Evolutionary conservation across 2,113 vertebrate genomes (phyloP).

Genomic region (Benitochromis conjunctus): DNA sequence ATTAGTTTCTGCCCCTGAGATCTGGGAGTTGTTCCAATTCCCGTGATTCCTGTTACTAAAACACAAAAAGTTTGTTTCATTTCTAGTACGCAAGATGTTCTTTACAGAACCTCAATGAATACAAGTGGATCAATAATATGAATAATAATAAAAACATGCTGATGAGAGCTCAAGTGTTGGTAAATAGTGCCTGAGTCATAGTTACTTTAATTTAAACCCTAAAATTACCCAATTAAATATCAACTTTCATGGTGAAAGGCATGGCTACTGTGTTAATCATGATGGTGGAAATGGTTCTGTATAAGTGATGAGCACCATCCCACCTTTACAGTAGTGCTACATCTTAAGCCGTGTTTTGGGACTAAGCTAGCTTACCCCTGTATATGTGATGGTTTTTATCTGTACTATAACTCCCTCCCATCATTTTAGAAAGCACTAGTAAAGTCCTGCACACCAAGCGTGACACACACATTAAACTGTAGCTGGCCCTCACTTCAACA

Average conservation of each 20-base stretch:
- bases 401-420: neutral
- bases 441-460: too few species aligned
- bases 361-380: neutral
- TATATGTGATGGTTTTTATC: neutral
- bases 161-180: neutral
- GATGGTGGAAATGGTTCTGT: neutral
- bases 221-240: neutral
- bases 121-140: neutral
- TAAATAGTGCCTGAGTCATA: neutral
- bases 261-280: neutral
- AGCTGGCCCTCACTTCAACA: neutral
- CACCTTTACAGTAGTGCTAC: neutral
- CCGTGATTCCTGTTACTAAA: neutral
- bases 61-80: neutral
- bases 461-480: fast-evolving
- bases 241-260: fast-evolving
- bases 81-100: neutral
- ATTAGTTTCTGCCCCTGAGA: neutral
- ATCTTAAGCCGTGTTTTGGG: neutral
- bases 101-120: neutral
- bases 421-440: fast-evolving
- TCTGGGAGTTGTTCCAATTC: neutral
- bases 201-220: neutral
- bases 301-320: neutral
- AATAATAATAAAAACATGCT: neutral